A percentile compares a stretch with the other conserved stretches of the same genome.
Evolutionary conservation across 2,888 invertebrate species (phyloP).

Genomic region (Parnassius apollo): DNA sequence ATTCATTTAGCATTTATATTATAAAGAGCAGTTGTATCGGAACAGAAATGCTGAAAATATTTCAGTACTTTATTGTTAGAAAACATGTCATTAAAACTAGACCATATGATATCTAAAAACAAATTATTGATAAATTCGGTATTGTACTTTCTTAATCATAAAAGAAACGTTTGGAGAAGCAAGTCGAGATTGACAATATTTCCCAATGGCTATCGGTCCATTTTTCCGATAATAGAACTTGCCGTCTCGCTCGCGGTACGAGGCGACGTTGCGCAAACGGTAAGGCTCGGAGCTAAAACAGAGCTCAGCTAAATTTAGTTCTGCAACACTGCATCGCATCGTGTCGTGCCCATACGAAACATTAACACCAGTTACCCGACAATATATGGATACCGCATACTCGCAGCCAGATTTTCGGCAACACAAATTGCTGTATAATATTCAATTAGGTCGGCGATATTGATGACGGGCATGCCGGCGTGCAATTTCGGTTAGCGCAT

Average conservation of each 20-base stretch:
- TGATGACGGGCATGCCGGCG: conserved; percentile 61
- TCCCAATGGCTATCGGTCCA: conserved; percentile 46
- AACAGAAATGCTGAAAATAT: no score
- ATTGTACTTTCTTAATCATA: not conserved
- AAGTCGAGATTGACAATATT: conserved; percentile 39
- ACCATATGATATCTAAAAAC: not conserved
- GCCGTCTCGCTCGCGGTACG: conserved; percentile 52
- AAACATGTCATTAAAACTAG: not conserved
- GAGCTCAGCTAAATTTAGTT: conserved; percentile 65
- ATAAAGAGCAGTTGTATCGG: no score
- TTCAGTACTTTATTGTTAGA: no score
- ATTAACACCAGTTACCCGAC: conserved; percentile 60
- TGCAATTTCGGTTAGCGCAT: conserved; percentile 77
- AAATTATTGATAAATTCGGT: no score
- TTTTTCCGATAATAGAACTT: conserved; percentile 77
- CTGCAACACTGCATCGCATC: conserved; percentile 69
- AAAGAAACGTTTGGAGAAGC: conserved; percentile 2
- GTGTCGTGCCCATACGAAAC: conserved; percentile 66
- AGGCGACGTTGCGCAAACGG: conserved; percentile 69
- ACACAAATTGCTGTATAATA: conserved; percentile 79
- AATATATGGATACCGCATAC: conserved; percentile 75
- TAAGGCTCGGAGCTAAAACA: conserved; percentile 65
- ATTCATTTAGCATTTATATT: no score
- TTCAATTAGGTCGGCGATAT: conserved; percentile 77
- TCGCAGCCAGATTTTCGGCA: conserved; percentile 76